Percentiles rank a stretch among this genome's conserved stretches.
Conservation (phyloP, 2,797 vertebrate species). For the Taenioides sp. region DNA sequence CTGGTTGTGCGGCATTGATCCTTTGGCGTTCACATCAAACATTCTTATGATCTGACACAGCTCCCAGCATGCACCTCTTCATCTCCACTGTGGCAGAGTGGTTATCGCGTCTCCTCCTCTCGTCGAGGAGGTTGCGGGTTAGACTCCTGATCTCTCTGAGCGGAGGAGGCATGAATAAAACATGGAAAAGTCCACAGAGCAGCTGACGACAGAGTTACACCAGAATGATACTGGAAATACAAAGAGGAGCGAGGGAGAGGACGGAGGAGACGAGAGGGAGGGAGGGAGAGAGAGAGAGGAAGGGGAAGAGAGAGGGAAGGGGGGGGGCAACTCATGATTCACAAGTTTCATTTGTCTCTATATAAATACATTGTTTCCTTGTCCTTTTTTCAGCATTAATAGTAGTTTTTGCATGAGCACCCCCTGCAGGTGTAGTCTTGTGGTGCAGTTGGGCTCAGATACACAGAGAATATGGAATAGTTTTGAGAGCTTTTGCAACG, state of each 20-base stretch:
- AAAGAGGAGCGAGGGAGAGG: neutral
- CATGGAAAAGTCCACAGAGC: constrained; percentile 54
- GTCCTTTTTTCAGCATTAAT: too few species aligned
- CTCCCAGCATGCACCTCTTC: constrained; percentile 5
- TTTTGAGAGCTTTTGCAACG: too few species aligned
- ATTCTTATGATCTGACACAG: neutral
- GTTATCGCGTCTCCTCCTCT: neutral
- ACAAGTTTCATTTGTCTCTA: too few species aligned
- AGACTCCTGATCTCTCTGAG: neutral
- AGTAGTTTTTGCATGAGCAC: too few species aligned
- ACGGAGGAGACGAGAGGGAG: neutral
- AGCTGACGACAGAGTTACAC: constrained; percentile 55
- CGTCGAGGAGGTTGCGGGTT: neutral
- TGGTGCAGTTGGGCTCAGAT: too few species aligned
- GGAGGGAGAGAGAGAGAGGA: too few species aligned
- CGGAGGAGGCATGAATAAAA: constrained; percentile 61
- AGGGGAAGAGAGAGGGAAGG: neutral
- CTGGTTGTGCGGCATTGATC: too few species aligned
- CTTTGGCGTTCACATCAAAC: neutral
- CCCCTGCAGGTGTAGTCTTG: too few species aligned
- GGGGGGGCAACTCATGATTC: neutral
- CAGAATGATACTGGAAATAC: constrained; percentile 22
- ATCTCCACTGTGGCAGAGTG: neutral
- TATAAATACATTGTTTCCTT: too few species aligned
- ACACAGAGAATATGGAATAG: too few species aligned